These are phyloP conservation scores for Perodicticus potto DNA, from an alignment of 2,797 vertebrate species.

Conservation along the genomic window DNA sequence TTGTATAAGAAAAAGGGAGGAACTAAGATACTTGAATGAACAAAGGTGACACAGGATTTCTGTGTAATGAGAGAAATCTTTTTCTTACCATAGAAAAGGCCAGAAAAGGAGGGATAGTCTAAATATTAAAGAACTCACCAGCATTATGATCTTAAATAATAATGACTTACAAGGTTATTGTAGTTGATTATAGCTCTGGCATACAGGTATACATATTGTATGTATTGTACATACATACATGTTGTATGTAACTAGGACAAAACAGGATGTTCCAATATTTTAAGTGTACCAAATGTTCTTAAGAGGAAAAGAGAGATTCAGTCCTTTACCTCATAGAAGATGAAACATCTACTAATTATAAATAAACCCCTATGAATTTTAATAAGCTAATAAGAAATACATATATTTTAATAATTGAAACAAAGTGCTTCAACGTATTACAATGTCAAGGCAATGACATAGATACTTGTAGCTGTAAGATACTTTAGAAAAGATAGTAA, in stretches of 20 bases:
- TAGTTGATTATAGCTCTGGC: not conserved
- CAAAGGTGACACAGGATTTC: not conserved
- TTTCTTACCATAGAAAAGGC: not conserved
- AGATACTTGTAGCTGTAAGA: not conserved
- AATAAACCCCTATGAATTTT: constrained; percentile 10
- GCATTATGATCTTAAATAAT: not conserved
- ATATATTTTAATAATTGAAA: constrained; percentile 12
- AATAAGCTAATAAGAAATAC: constrained; percentile 25
- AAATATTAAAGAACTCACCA: not conserved
- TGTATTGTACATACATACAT: no score
- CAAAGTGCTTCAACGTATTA: not conserved
- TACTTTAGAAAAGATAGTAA: not conserved
- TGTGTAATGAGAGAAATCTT: not conserved
- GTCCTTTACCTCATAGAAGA: not conserved
- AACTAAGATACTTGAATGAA: not conserved
- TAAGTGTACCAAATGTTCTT: not conserved
- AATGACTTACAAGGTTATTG: not conserved
- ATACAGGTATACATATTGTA: not conserved
- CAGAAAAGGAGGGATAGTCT: not conserved
- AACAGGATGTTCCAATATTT: not conserved
- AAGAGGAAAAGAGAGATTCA: constrained; percentile 6
- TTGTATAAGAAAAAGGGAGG: not conserved
- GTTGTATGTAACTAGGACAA: not conserved
- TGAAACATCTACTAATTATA: not conserved
- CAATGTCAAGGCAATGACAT: not conserved